Percentiles rank a stretch among this genome's conserved stretches.
Conservation (phyloP, 1,140 invertebrate genomes). For the Saccostrea cuccullata region DNA sequence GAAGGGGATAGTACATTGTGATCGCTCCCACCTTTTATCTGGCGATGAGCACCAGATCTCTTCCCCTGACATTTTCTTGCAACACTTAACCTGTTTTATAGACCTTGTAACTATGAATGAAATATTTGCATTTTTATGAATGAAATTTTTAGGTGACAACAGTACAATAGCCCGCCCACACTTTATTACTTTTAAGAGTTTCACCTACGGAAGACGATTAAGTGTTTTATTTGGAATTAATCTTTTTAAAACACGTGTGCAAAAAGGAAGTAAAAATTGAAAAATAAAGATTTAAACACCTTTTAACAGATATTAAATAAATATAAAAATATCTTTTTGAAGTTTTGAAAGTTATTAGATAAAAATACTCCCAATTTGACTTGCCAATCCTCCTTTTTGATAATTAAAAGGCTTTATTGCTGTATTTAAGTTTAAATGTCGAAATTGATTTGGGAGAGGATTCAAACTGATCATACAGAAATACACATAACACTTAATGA, state of each 20-base stretch:
- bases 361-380: too few relatives aligned
- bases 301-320: too few relatives aligned
- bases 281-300: too few relatives aligned
- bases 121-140: slow-evolving; percentile 35
- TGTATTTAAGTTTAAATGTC: too few relatives aligned
- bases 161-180: slow-evolving; percentile 13
- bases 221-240: neutral
- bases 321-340: too few relatives aligned
- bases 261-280: too few relatives aligned
- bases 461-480: too few relatives aligned
- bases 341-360: too few relatives aligned
- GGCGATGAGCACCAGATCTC: neutral
- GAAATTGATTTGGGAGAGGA: too few relatives aligned
- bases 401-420: too few relatives aligned
- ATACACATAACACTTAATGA: too few relatives aligned
- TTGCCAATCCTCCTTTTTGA: too few relatives aligned
- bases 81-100: neutral
- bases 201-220: neutral
- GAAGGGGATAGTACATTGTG: neutral
- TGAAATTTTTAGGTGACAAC: neutral
- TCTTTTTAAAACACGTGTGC: neutral
- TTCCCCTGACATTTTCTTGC: neutral
- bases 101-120: neutral
- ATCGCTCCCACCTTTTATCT: neutral
- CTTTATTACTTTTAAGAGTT: neutral